Evolutionary conservation across 2,888 invertebrate genomes (phyloP).

Genomic region (Aleiodes leptofemur): DNA sequence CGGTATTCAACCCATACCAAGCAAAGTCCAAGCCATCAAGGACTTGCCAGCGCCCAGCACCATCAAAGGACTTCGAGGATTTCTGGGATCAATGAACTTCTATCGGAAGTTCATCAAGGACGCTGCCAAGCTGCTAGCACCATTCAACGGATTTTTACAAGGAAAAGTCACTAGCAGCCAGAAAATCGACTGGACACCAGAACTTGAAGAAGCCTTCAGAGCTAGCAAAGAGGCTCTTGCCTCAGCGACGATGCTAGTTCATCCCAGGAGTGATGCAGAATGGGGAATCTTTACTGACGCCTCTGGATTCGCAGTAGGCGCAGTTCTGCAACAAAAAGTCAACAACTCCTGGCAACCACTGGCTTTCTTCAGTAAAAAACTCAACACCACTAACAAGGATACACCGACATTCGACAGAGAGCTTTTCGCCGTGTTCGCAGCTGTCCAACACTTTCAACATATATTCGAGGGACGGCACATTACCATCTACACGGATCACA

Average conservation of each 20-base stretch:
- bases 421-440: slow-evolving; percentile 29
- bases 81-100: slow-evolving; percentile 4
- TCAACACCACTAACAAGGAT: not conserved
- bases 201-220: not conserved
- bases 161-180: not conserved
- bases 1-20: not conserved
- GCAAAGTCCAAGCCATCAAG: not conserved
- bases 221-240: not conserved
- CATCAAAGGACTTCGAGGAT: not conserved
- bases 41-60: slow-evolving; percentile 3
- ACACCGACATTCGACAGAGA: slow-evolving; percentile 53
- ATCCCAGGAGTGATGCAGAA: slow-evolving; percentile 18
- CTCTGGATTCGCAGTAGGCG: slow-evolving; percentile 38
- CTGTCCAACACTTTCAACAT: slow-evolving; percentile 34
- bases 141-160: not conserved
- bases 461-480: slow-evolving; percentile 41
- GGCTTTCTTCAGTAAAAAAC: slow-evolving; percentile 10
- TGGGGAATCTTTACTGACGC: slow-evolving; percentile 21
- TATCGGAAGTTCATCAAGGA: not conserved
- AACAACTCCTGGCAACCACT: slow-evolving; percentile 10
- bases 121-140: not conserved
- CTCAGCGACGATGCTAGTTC: not conserved
- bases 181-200: not conserved
- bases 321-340: slow-evolving; percentile 1
- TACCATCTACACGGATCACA: slow-evolving; percentile 37